phyloP scores from a whole-genome alignment of 2,888 invertebrate genomes.

The Tholera decimalis region DNA sequence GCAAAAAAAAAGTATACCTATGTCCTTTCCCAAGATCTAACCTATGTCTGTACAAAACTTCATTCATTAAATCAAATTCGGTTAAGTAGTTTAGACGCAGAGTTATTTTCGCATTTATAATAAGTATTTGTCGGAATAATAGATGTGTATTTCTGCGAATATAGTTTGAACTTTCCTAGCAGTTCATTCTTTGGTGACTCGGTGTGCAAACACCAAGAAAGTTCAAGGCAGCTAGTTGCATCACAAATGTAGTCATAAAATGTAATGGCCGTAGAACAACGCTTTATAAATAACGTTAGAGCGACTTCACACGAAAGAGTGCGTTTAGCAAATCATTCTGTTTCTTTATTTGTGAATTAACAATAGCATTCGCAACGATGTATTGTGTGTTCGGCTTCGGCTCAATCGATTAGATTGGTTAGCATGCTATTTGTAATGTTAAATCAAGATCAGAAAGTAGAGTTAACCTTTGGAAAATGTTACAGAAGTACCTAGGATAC shows the following conservation, averaged over 20 bases:
- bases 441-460: conserved; percentile 39
- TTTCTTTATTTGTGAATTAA: conserved; percentile 42
- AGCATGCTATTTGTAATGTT: conserved; percentile 42
- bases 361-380: conserved; percentile 43
- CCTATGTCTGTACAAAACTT: too few species aligned
- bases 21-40: neutral
- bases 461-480: conserved; percentile 41
- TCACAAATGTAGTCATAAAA: conserved; percentile 76
- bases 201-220: conserved; percentile 68
- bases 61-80: too few species aligned
- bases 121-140: neutral
- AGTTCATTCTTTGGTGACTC: conserved; percentile 60
- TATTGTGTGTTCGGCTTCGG: conserved; percentile 38
- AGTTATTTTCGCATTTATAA: neutral
- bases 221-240: conserved; percentile 81
- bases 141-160: conserved; percentile 1
- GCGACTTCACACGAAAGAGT: conserved; percentile 46
- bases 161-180: conserved; percentile 60
- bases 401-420: conserved; percentile 42
- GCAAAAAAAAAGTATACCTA: too few species aligned
- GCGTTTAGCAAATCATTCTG: conserved; percentile 42
- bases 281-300: conserved; percentile 40
- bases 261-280: conserved; percentile 65
- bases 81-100: too few species aligned
- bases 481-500: neutral